Base-by-base conservation (phyloP, 1,140 invertebrate genomes). In the Ips nitidus region DNA sequence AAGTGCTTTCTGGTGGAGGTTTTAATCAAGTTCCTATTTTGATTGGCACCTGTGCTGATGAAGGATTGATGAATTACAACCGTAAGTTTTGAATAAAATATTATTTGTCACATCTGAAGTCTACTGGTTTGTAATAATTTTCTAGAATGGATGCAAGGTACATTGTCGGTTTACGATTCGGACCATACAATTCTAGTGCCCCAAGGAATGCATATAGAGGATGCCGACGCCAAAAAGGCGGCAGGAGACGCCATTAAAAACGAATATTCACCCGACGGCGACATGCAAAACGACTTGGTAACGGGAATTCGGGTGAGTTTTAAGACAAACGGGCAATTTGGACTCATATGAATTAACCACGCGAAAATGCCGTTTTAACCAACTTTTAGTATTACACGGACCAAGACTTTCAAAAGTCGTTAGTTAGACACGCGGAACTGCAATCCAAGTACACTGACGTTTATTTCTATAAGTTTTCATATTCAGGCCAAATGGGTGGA, bases 401-500 rank as follows among this genome's bases (percentile, higher is more conserved):
- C 8, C 69, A 71, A 47, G 40, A 66, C 42, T 71, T 71, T 41
- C 63, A 66, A 36, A 71, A 66, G 64, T 71, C 69, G 1, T 41
- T 71, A n/a, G 57, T 66, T 4, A 71, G 39, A 56, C 70, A 74
- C 45, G 73, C 73, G 3, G 57, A 71, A 42, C 43, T 71, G 2
- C 73, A 74, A 52, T 74, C 75, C 1, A 42, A 70, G 39, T 73
- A 70, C 53, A 74, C 71, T 2, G 69, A 72, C 37, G 70, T 77
- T 2, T 77, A 72, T 53, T 73, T 77, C 41, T 77, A 77, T 60
- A 53, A 74, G 4, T 77, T 77, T 61, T 74, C 74, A 7, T 77
- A 75, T 70, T 63, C 63, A 4, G 73, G 73, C 40, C 1, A 42
- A 39, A 66, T 71, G 63, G 69, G 69, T 2, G 69, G 58, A 42